Evolutionary conservation across 2,888 invertebrate genomes (phyloP).

Genomic region (Oscheius onirici): DNA sequence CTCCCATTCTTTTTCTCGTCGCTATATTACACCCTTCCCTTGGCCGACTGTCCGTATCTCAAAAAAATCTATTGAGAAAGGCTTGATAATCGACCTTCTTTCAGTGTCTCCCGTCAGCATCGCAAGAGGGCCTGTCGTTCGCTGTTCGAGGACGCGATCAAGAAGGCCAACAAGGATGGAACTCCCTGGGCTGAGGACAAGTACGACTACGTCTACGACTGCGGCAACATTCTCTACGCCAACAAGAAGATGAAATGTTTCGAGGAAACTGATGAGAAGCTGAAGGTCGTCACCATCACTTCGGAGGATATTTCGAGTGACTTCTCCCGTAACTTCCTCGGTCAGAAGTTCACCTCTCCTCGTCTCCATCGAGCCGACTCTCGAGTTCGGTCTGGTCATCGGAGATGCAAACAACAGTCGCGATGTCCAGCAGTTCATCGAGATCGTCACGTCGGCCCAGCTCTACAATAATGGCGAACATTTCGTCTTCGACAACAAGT

Average conservation of each 20-base stretch:
- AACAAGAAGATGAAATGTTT: too few relatives aligned
- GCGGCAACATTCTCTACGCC: constrained; percentile 14
- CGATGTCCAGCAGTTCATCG: constrained; percentile 25
- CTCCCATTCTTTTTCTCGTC: too few relatives aligned
- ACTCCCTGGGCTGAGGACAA: background rate
- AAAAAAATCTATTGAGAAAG: too few relatives aligned
- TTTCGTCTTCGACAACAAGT: constrained; percentile 23
- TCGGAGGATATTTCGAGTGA: constrained; percentile 8
- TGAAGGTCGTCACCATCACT: background rate
- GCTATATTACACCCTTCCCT: too few relatives aligned
- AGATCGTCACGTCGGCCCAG: constrained; percentile 21
- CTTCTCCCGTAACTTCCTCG: background rate
- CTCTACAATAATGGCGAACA: constrained; percentile 23
- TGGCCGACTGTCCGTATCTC: too few relatives aligned
- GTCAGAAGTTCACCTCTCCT: constrained; percentile 5
- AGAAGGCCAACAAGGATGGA: background rate
- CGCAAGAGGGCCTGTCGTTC: background rate
- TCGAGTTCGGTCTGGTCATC: background rate
- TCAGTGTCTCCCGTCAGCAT: constrained; percentile 5
- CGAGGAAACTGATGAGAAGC: background rate
- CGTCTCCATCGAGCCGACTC: background rate
- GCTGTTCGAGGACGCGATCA: constrained; percentile 6
- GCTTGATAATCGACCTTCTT: too few relatives aligned
- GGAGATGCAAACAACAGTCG: background rate
- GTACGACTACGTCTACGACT: constrained; percentile 14